These are phyloP conservation scores for Orthosia gothica DNA, from an alignment of 2,888 invertebrate species.

Conservation along the genomic window DNA sequence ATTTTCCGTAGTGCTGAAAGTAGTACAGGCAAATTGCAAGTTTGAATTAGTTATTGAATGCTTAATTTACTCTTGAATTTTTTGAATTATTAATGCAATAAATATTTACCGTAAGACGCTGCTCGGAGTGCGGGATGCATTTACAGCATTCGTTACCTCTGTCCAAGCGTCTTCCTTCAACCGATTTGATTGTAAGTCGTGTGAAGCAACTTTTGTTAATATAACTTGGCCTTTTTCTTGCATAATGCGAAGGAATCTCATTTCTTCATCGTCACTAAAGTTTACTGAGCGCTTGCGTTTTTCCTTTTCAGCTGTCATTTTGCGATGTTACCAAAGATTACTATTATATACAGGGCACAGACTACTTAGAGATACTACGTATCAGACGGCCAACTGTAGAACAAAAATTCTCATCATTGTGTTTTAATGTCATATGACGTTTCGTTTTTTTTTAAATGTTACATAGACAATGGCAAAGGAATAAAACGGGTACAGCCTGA, in stretches of 20 bases:
- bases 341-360: no score
- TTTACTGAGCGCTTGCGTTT: conserved; percentile 34
- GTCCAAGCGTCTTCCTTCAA: conserved; percentile 42
- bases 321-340: no score
- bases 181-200: conserved; percentile 34
- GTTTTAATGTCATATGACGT: no score
- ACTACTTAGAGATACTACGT: no score
- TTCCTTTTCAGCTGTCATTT: conserved; percentile 27
- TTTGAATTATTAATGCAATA: neutral
- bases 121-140: conserved; percentile 9
- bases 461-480: no score
- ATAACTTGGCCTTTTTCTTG: conserved; percentile 28
- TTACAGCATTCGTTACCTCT: conserved; percentile 26
- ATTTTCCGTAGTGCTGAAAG: conserved; percentile 28
- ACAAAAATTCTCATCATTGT: no score
- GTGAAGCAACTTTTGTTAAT: conserved; percentile 34
- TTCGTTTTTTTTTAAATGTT: no score
- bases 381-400: no score
- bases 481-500: no score
- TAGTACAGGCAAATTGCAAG: neutral
- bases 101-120: conserved; percentile 10
- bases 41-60: neutral
- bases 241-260: conserved; percentile 35
- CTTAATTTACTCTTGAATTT: neutral
- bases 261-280: conserved; percentile 29